A percentile compares a stretch with the other conserved stretches of the same genome.
These are phyloP conservation scores for Sweltsa coloradensis DNA, from an alignment of 1,140 invertebrate species.

Conservation along the genomic window DNA sequence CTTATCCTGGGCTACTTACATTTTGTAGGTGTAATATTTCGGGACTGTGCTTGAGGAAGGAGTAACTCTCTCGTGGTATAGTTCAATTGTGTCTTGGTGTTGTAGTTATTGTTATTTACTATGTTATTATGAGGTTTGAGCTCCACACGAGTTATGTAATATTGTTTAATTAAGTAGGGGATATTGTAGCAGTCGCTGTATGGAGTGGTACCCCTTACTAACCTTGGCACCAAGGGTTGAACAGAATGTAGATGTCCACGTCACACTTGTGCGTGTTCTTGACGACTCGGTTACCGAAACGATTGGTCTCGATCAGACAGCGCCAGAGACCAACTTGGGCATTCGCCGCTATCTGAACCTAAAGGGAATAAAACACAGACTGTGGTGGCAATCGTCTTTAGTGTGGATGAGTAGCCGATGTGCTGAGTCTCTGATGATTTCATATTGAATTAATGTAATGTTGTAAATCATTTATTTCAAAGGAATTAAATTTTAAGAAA, in stretches of 20 bases:
- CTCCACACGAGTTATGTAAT: no score
- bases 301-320: conserved; percentile 41
- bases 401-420: not conserved
- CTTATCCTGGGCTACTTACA: no score
- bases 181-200: not conserved
- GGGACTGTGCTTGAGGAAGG: no score
- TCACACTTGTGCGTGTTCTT: conserved; percentile 32
- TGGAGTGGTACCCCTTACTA: not conserved
- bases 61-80: no score
- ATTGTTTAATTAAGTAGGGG: not conserved
- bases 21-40: no score
- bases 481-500: not conserved
- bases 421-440: not conserved
- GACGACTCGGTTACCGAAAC: conserved; percentile 32
- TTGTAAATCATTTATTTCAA: not conserved
- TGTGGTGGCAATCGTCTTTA: no score
- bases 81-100: no score
- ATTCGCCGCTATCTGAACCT: conserved; percentile 42
- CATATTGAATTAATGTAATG: not conserved
- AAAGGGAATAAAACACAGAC: not conserved
- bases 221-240: conserved; percentile 75
- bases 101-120: no score
- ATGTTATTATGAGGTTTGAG: no score
- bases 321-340: conserved; percentile 49
- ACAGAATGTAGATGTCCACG: conserved; percentile 59